These are phyloP conservation scores for Copsychus sechellarum DNA, from an alignment of 2,113 vertebrate species.

Conservation along the genomic window DNA sequence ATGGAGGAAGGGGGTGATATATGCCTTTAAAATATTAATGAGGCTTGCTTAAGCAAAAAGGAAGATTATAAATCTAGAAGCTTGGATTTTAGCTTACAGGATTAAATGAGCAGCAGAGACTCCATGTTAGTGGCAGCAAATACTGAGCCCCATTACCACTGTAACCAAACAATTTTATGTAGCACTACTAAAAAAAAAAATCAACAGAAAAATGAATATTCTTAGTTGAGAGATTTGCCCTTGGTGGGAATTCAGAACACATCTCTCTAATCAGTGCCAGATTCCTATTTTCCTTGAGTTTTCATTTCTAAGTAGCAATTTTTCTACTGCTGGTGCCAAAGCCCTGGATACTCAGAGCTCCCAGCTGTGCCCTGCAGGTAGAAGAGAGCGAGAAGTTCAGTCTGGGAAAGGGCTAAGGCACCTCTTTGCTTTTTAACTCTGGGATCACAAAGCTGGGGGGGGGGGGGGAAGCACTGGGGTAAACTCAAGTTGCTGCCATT, in stretches of 20 bases:
- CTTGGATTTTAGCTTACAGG: not conserved
- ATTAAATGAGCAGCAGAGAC: not conserved
- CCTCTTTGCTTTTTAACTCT: not conserved
- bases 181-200: not conserved
- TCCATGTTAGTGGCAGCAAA: not conserved
- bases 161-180: not conserved
- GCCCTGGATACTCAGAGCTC: not conserved
- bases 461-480: not conserved
- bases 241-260: not conserved
- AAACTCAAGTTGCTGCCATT: not conserved
- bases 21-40: not conserved
- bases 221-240: not conserved
- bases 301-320: slow-evolving; percentile 15
- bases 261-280: not conserved
- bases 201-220: not conserved
- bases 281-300: not conserved
- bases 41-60: not conserved
- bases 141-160: not conserved
- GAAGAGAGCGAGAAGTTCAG: not conserved
- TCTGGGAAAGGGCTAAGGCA: not conserved
- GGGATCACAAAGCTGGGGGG: not conserved
- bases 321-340: slow-evolving; percentile 1
- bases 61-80: not conserved
- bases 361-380: not conserved
- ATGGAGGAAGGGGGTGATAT: not conserved